These are phyloP conservation scores for Adelognathus sp. DNA, from an alignment of 2,888 invertebrate species.

Conservation along the genomic window DNA sequence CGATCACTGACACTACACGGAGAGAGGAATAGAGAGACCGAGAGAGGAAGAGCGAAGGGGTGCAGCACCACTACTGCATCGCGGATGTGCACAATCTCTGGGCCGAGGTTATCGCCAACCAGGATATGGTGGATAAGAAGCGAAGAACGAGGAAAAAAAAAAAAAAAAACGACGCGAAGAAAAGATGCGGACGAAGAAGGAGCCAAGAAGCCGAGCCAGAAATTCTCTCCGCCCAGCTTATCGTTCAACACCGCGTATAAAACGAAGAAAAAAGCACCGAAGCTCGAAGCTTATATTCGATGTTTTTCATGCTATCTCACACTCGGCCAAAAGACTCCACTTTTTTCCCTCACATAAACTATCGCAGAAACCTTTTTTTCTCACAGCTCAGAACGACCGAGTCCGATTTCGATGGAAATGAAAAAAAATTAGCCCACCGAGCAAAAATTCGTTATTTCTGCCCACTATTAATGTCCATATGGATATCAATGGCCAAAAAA, in stretches of 20 bases:
- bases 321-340: neutral
- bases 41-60: constrained; percentile 40
- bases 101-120: constrained; percentile 39
- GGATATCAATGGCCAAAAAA: too few species aligned
- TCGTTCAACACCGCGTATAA: neutral
- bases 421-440: too few species aligned
- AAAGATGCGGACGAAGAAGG: too few species aligned
- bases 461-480: too few species aligned
- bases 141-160: neutral
- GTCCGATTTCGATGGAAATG: neutral
- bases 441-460: too few species aligned
- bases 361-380: too few species aligned
- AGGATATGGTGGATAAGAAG: neutral
- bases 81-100: constrained; percentile 52
- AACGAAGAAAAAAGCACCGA: neutral
- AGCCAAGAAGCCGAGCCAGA: neutral
- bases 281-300: neutral
- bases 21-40: too few species aligned
- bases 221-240: neutral
- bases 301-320: neutral
- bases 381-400: too few species aligned
- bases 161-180: neutral
- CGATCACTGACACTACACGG: constrained; percentile 58
- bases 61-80: constrained; percentile 38
- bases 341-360: too few species aligned